Percentiles rank a stretch among this genome's conserved stretches.
Conservation (phyloP, 2,797 vertebrate genomes). For the Iguana delicatissima region DNA sequence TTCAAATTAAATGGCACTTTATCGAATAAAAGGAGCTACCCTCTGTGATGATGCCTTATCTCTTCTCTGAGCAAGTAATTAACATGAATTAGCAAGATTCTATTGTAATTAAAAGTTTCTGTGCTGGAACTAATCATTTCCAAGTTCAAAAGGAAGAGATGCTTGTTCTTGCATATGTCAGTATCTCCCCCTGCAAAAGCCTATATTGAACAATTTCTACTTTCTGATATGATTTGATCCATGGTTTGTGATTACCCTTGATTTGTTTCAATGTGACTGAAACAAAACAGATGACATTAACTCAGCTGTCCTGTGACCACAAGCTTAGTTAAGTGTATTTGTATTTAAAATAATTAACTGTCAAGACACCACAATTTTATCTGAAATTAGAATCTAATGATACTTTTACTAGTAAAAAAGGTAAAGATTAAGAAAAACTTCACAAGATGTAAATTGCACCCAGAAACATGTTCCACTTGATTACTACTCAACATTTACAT, state of each 20-base stretch:
- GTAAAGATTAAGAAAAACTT: slow-evolving; percentile 51
- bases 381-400: slow-evolving; percentile 22
- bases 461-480: slow-evolving; percentile 73
- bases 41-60: background rate
- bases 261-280: slow-evolving; percentile 8
- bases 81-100: slow-evolving; percentile 17
- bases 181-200: background rate
- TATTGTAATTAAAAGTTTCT: slow-evolving; percentile 15
- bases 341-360: background rate
- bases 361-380: background rate
- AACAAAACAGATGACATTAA: slow-evolving; percentile 4
- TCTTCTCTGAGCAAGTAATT: background rate
- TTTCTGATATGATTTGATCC: background rate
- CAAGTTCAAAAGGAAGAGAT: slow-evolving; percentile 3
- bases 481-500: slow-evolving; percentile 83
- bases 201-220: background rate
- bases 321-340: slow-evolving; percentile 2
- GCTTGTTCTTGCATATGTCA: background rate
- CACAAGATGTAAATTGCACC: slow-evolving; percentile 70
- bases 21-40: slow-evolving; percentile 13
- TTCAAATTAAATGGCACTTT: slow-evolving; percentile 44
- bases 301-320: background rate
- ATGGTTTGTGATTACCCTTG: background rate
- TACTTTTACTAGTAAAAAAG: slow-evolving; percentile 38
- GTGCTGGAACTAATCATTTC: background rate